phyloP scores from a whole-genome alignment of 35 echinoderm and acorn worm species.

The Hemicentrotus pulcherrimus region DNA sequence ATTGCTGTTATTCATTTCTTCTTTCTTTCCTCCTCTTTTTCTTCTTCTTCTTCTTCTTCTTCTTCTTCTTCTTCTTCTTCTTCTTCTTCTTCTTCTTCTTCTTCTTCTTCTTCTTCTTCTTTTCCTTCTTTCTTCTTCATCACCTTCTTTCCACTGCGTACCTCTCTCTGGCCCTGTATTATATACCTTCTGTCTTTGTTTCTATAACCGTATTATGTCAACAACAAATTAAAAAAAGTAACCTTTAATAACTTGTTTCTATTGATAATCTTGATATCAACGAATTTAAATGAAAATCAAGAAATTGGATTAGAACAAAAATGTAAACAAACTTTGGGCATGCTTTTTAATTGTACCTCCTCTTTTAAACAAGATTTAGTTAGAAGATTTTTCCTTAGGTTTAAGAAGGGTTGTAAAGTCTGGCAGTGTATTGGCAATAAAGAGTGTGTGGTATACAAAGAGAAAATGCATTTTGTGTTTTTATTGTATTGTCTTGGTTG shows the following conservation, averaged over 20 bases:
- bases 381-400: not conserved
- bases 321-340: not conserved
- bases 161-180: no score
- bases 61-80: not conserved
- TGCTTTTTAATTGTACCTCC: not conserved
- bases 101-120: not conserved
- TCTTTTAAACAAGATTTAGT: no score
- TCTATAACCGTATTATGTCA: not conserved
- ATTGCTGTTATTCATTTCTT: not conserved
- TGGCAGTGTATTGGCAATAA: not conserved
- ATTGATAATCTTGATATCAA: not conserved
- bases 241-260: not conserved
- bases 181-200: no score
- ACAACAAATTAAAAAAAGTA: not conserved
- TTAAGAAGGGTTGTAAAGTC: not conserved
- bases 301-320: not conserved
- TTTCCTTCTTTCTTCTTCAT: no score
- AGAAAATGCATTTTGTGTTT: not conserved
- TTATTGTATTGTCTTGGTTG: not conserved
- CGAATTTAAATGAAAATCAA: not conserved
- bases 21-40: not conserved
- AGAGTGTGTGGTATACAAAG: not conserved
- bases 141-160: no score
- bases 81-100: not conserved
- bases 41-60: not conserved